Evolutionary conservation across 2,797 vertebrate genomes (phyloP), one percentile per base, ranked within the genome.

Genomic region (Capromys pilorides): DNA sequence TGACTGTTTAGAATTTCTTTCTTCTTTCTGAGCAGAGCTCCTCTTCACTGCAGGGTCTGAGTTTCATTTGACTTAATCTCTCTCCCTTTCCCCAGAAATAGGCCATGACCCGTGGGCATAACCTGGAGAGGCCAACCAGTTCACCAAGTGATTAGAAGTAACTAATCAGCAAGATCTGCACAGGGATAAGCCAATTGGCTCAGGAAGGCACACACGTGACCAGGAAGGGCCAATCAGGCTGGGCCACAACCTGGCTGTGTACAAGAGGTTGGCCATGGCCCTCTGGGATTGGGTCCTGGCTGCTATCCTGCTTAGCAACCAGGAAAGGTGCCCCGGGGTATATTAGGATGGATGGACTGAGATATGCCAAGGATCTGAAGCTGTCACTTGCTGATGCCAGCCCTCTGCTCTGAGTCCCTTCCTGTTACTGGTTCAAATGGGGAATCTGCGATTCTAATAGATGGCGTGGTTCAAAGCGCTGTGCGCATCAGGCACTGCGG

Each of bases 391-490:
- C 9, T 2, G 22, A 61, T 33, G 28, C 8, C 19, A 21, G 19
- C 31, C 31, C 12, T 49, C 26, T 49, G 24, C 28, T 28, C 41
- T 49, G 1, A 57, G 64, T 36, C 19, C n/a, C 11, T 18, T 2
- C 41, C 11, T 3, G 2, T 5, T 28, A 31, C 13, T 26, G 2
- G 77, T 77, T 22, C 12, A 71, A 49, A 36, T 11, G 7, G 22
- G 33, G 12, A 33, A 18, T 21, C 19, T 64, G 1, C 54, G 45
- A 33, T 3, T 12, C 77, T 14, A 7, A 3, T 24, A 14, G 45
- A 2, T 0, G 8, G 5, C 12, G 18, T 7, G n/a, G 14, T 54
- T 39, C 33, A 2, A 2, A 0, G 24, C 3, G 6, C 33, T 77
- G 10, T 6, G 21, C 11, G 18, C 22, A 8, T 5, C 0, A 24